phyloP scores from a whole-genome alignment of 2,888 invertebrate genomes.

The Caenorhabditis plicata region DNA sequence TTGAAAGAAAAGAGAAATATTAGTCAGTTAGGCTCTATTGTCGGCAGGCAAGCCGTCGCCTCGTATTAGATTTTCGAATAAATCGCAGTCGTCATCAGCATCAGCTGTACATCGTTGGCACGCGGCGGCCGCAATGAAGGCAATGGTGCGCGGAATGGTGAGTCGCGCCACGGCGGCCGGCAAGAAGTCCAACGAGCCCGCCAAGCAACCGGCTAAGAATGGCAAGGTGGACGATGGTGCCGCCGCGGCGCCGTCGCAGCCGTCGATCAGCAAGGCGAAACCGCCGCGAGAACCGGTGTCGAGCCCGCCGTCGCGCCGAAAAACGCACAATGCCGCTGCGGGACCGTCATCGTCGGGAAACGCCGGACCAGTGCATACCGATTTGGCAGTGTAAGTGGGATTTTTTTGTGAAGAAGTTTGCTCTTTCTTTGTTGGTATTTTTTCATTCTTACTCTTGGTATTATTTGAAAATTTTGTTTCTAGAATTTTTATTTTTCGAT shows the following conservation, averaged over 20 bases:
- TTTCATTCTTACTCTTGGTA: too few species aligned
- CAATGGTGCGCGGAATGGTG: slow-evolving; percentile 27
- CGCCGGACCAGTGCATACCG: slow-evolving; percentile 14
- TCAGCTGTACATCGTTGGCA: too few species aligned
- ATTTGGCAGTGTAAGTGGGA: slow-evolving; percentile 31
- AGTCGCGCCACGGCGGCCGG: slow-evolving; percentile 1
- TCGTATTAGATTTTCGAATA: too few species aligned
- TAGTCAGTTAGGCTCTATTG: too few species aligned
- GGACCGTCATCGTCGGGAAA: background rate
- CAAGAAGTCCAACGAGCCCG: background rate
- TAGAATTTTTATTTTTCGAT: too few species aligned
- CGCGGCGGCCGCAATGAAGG: slow-evolving; percentile 13
- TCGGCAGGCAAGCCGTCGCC: too few species aligned
- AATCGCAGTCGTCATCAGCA: too few species aligned
- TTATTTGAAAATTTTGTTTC: too few species aligned
- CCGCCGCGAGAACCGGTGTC: slow-evolving; percentile 10
- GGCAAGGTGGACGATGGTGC: background rate
- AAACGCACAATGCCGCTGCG: background rate
- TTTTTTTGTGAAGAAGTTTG: too few species aligned
- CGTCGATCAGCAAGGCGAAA: slow-evolving; percentile 17
- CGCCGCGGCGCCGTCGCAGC: too few species aligned
- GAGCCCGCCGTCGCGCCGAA: background rate
- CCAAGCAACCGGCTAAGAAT: background rate
- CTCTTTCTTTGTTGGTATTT: too few species aligned
- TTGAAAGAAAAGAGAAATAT: too few species aligned